Evolutionary conservation across 2,113 vertebrate species (phyloP), one percentile per base, ranked within the genome.

Genomic region (Raphicerus campestris): DNA sequence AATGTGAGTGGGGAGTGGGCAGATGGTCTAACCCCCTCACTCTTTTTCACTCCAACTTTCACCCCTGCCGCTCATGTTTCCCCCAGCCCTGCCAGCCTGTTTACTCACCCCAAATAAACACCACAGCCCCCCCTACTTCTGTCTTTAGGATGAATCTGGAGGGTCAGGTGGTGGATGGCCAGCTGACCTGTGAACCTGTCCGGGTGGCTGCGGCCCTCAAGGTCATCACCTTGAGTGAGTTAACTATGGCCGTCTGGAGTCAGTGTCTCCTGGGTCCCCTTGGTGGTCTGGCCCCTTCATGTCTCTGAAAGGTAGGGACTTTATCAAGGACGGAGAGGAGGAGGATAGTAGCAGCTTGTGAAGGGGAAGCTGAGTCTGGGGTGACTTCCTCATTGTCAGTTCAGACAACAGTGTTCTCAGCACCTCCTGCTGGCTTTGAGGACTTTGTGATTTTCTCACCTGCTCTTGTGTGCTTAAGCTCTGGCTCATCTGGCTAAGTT

Each of bases 221-320:
- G 58, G 66, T 88, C 88, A 45, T 92, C 10, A 6, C 3, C 63
- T 56, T 49, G 55, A 60, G 53, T 26, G 39, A 47, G 81, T 55
- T 89, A 87, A n/a, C 82, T 82, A 56, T 93, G 83, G 28, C 86
- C 42, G 87, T 80, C 61, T 53, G 39, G 84, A 83, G 45, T 63
- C 51, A 7, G 7, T 26, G 2, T 83, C 51, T 93, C 35, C 26
- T 45, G 51, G 14, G 39, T 28, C 49, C 75, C 7, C 19, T 63
- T 39, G 3, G 28, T 47, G 28, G 78, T 35, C 26, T 75, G 63
- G 30, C 24, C 22, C 17, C 85, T 19, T n/a, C 28, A 8, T 39
- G 49, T 42, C 84, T 58, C 42, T 20, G 78, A 39, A 55, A 73
- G n/a, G 51, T 11, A 66, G 53, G 45, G 63, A 19, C 32, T 6